A percentile compares a stretch with the other conserved stretches of the same genome.
phyloP scores from a whole-genome alignment of 2,797 vertebrate species.

The Avahi laniger region DNA sequence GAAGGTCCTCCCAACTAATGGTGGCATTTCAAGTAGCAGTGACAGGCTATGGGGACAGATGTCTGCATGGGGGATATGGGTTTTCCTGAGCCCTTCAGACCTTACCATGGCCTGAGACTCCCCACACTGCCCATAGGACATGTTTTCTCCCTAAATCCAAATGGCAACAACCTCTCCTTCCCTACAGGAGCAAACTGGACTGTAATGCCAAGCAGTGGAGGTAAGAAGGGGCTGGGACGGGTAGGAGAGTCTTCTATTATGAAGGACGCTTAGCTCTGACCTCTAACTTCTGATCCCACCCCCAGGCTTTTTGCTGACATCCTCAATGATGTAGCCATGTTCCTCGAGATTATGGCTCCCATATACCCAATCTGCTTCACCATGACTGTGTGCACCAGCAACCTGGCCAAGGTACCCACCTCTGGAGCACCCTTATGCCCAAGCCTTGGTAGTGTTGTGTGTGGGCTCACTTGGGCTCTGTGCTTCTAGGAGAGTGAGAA shows the following conservation, averaged over 20 bases:
- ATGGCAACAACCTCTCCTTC: background rate
- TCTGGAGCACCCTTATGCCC: background rate
- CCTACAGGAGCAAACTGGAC: constrained; percentile 91
- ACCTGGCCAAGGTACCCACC: constrained; percentile 90
- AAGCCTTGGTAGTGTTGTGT: background rate
- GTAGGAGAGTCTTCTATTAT: background rate
- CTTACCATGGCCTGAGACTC: background rate
- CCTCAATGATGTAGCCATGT: constrained; percentile 93
- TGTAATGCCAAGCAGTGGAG: constrained; percentile 96
- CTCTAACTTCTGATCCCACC: constrained; percentile 15
- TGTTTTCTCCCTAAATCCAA: constrained; percentile 19
- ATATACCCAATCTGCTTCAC: constrained; percentile 89
- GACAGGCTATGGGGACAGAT: background rate
- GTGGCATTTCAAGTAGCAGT: background rate
- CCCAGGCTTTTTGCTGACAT: constrained; percentile 92
- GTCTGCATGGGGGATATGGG: background rate
- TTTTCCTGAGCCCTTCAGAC: constrained; percentile 2
- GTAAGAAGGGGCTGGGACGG: constrained; percentile 78
- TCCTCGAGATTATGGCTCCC: constrained; percentile 93
- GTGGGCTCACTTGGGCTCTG: background rate
- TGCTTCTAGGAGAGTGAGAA: background rate
- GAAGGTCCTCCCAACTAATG: background rate
- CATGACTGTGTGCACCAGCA: constrained; percentile 89
- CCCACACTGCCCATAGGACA: background rate
- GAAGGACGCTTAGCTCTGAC: background rate